These are phyloP conservation scores for Polydrusus tereticollis DNA, from an alignment of 2,888 invertebrate genomes.

Conservation along the genomic window DNA sequence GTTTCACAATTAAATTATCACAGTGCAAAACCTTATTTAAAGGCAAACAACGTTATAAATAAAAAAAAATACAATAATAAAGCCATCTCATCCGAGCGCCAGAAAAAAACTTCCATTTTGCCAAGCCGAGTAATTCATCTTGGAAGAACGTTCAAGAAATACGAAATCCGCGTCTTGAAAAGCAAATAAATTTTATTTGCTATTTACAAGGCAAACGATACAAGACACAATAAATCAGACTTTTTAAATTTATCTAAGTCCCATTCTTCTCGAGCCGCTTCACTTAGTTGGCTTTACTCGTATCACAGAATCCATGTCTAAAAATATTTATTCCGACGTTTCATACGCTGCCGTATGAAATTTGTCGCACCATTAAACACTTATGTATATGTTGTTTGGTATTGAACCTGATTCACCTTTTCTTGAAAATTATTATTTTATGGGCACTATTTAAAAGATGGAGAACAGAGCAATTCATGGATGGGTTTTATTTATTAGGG, in stretches of 20 bases:
- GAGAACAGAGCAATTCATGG: neutral
- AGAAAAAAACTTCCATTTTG: constrained; percentile 8
- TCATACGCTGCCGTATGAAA: constrained; percentile 67
- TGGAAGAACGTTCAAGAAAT: constrained; percentile 20
- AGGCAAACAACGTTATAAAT: neutral
- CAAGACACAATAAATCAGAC: constrained; percentile 63
- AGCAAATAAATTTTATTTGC: constrained; percentile 62
- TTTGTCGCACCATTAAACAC: constrained; percentile 67
- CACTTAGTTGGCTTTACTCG: constrained; percentile 61
- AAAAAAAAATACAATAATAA: constrained; percentile 1
- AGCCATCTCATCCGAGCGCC: neutral
- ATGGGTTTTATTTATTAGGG: too few relatives aligned
- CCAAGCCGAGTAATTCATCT: constrained; percentile 10
- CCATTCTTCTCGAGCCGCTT: constrained; percentile 66
- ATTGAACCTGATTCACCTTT: constrained; percentile 53
- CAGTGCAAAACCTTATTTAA: neutral
- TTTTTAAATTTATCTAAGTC: constrained; percentile 66
- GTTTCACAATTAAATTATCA: too few relatives aligned
- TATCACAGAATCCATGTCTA: constrained; percentile 61
- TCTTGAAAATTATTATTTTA: neutral
- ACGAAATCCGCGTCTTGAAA: constrained; percentile 31
- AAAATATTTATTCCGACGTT: constrained; percentile 65
- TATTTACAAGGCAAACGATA: constrained; percentile 65
- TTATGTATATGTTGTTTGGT: constrained; percentile 61
- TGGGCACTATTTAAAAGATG: neutral